Evolutionary conservation across 1,140 invertebrate species (phyloP), one percentile per base, ranked within the genome.

Genomic region (Pseudoatta argentina): DNA sequence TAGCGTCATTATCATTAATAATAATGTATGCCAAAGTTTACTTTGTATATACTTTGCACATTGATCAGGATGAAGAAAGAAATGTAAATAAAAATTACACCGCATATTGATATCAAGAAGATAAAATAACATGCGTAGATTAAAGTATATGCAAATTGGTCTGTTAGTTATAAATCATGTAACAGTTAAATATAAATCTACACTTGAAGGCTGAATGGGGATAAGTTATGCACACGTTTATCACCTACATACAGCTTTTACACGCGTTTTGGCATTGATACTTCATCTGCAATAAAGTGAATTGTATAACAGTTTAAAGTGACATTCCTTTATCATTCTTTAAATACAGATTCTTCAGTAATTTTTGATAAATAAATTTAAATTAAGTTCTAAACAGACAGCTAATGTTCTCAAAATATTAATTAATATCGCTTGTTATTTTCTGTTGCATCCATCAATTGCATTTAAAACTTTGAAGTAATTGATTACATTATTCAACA

Each of bases 201-300:
- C 27, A 63, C 69, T 76, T 55, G 51, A 89, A 89, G 57, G 86
- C 44, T 18, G 16, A 71, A 7, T 76, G 55, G 27, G 75, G 77
- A 86, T 86, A 69, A 82, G 30, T 57, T 69, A 57, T 14, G 44
- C 12, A 27, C 3, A 24, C 30, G 44, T 12, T 61, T 0, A 7
- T 44, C 12, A 57, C n/a, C 12, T 48, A 16, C 27, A 59, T 55
- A 73, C 61, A 76, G 2, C 61, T 87, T 18, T 71, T n/a, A 63
- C 51, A n/a, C 2, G 3, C 34, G 53, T 44, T 34, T 72, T 77
- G 79, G 44, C 86, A 88, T 4, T 69, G 18, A 21, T 10, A 16
- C 30, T 75, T 64, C 21, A 12, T 34, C 3, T 67, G 55, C 44
- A n/a, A 12, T 61, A 59, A 39, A 55, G 4, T 21, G 57, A 77